Base-by-base conservation (phyloP, 2,888 invertebrate species). In the Melinaea marsaeus region DNA sequence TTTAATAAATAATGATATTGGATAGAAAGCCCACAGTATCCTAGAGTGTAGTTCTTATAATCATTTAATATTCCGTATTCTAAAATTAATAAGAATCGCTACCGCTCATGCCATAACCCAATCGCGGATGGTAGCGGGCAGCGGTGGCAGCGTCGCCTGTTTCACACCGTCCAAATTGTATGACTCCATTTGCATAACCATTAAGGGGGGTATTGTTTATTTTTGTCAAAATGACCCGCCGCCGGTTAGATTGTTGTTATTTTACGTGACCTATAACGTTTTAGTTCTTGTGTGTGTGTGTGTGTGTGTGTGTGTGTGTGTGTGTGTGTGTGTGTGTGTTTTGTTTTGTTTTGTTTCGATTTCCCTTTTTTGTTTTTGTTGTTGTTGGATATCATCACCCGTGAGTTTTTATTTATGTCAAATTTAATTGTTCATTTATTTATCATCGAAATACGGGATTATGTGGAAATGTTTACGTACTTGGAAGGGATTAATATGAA, bases 171-270 rank as follows among this genome's bases (percentile, higher is more conserved):
- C 69, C 70, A 71, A 74, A 74, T 72, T 71, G 72, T 69, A 72
- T 71, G 71, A 68, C 71, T 60, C 63, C 69, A 76, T 76, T 75
- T 75, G 72, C 76, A 74, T 73, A 72, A 64, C 74, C 73, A 75
- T 75, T 75, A 73, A 64, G 66, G 61, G 66, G 61, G 57, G 63
- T 37, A 55, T 72, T 69, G 69, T 71, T 73, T 72, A 69, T 69
- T 64, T 65, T 62, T 22, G 56, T 55, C 60, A 56, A 63, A 66
- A 66, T 66, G 35, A 37, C 55, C 47, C 48, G 66, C 62, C 54
- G 60, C 62, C 51, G 22, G 54, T 42, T 58, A 34, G 62, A 61
- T 65, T 57, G 55, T 59, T 56, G 46, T 55, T 58, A 46, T 58
- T 59, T 56, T 55, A 59, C 32, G 51, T 51, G 51, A 51, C 51